Evolutionary conservation across 2,888 invertebrate species (phyloP).

Genomic region (Caenorhabditis doughertyi): DNA sequence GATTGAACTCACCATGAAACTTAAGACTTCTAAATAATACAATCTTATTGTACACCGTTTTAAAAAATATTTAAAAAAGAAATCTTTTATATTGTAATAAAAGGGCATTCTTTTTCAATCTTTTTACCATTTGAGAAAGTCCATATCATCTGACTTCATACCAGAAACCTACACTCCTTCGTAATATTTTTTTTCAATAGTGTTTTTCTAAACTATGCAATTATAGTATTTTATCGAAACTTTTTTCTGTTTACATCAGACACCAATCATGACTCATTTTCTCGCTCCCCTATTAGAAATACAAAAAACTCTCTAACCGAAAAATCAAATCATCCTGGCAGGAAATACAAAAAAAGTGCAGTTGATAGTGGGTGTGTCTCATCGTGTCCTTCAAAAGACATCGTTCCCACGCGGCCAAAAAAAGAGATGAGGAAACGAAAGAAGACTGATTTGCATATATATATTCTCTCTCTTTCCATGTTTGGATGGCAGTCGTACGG

Average conservation of each 20-base stretch:
- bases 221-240: not conserved
- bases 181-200: too few relatives aligned
- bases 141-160: too few relatives aligned
- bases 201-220: conserved; percentile 15
- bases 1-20: too few relatives aligned
- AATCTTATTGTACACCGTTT: too few relatives aligned
- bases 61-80: too few relatives aligned
- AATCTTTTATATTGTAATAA: too few relatives aligned
- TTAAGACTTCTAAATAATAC: too few relatives aligned
- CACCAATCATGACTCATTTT: conserved; percentile 32
- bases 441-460: conserved; percentile 55
- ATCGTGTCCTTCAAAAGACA: conserved; percentile 40
- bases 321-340: conserved; percentile 27
- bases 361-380: conserved; percentile 8
- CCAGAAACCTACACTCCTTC: too few relatives aligned
- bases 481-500: conserved; percentile 39
- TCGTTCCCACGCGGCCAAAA: conserved; percentile 38
- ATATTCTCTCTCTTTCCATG: conserved; percentile 35
- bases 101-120: too few relatives aligned
- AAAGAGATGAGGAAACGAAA: conserved; percentile 25
- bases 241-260: conserved; percentile 1
- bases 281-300: not conserved
- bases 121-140: too few relatives aligned
- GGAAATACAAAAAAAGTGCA: conserved; percentile 17
- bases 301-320: conserved; percentile 12